These are phyloP conservation scores for Murina feae DNA, from an alignment of 2,113 vertebrate genomes.

Conservation along the genomic window DNA sequence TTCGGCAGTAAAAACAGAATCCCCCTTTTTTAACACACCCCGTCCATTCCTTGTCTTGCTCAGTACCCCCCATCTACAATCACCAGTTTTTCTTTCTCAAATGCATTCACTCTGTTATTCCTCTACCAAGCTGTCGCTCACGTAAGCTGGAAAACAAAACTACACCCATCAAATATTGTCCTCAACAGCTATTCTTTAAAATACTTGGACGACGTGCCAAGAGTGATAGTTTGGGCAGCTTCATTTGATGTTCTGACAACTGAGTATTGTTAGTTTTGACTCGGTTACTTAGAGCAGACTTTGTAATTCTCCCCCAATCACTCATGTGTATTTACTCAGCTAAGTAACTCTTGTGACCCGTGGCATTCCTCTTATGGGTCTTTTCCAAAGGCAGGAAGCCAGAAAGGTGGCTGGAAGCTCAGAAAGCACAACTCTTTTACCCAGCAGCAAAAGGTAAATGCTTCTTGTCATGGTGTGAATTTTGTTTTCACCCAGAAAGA, in stretches of 20 bases:
- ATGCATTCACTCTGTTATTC: neutral
- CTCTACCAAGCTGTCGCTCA: neutral
- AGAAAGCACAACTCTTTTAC: neutral
- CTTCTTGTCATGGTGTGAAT: neutral
- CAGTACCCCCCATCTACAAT: neutral
- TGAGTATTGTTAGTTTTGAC: constrained; percentile 25
- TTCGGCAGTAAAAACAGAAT: constrained; percentile 15
- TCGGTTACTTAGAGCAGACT: constrained; percentile 33
- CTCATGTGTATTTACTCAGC: constrained; percentile 46
- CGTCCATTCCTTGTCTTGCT: neutral
- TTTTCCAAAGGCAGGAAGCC: constrained; percentile 41
- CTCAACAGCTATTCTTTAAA: neutral
- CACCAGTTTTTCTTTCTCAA: neutral
- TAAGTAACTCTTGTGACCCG: constrained; percentile 42
- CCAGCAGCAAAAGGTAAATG: neutral
- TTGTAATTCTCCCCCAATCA: constrained; percentile 3
- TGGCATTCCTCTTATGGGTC: neutral
- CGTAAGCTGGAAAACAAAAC: neutral
- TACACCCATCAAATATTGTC: neutral
- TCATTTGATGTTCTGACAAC: constrained; percentile 34
- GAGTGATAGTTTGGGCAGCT: neutral
- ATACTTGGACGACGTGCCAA: neutral
- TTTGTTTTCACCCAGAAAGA: neutral
- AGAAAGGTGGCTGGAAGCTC: neutral
- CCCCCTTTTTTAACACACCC: neutral